phyloP scores from a whole-genome alignment of 2,888 invertebrate species.

The Tenthredo notha region DNA sequence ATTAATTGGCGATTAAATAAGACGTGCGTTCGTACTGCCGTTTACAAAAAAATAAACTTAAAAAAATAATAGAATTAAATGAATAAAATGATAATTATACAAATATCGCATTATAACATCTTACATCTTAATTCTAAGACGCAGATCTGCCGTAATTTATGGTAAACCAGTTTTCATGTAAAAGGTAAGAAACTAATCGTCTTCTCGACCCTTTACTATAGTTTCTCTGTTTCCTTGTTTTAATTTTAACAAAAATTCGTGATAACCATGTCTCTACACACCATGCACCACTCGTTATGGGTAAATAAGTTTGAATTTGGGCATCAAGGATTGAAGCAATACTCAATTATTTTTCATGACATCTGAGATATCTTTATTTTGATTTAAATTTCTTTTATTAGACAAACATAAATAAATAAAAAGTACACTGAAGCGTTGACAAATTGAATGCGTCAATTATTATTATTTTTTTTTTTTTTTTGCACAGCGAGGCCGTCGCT shows the following conservation, averaged over 20 bases:
- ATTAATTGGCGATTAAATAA: background rate
- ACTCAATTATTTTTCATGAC: conserved; percentile 65
- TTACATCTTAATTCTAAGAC: conserved; percentile 62
- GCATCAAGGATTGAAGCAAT: conserved; percentile 65
- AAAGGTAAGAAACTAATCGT: background rate
- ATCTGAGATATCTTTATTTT: conserved; percentile 68
- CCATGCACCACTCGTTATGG: conserved; percentile 44
- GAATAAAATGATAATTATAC: background rate
- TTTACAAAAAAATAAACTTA: background rate
- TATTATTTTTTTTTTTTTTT: too few relatives aligned
- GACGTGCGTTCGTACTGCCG: background rate
- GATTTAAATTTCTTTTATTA: conserved; percentile 65
- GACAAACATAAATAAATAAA: conserved; percentile 75
- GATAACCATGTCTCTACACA: conserved; percentile 40
- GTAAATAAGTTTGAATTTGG: conserved; percentile 35
- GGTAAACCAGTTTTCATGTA: background rate
- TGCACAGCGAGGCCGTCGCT: conserved; percentile 56
- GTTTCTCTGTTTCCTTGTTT: background rate
- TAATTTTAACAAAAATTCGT: background rate
- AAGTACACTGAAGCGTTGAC: conserved; percentile 72
- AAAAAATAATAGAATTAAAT: conserved; percentile 10
- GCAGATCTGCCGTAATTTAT: conserved; percentile 54
- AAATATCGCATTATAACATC: conserved; percentile 9
- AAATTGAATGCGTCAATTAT: conserved; percentile 68
- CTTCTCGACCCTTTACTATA: background rate